Evolutionary conservation across 2,113 vertebrate genomes (phyloP).

Genomic region (Thalassoma bifasciatum): DNA sequence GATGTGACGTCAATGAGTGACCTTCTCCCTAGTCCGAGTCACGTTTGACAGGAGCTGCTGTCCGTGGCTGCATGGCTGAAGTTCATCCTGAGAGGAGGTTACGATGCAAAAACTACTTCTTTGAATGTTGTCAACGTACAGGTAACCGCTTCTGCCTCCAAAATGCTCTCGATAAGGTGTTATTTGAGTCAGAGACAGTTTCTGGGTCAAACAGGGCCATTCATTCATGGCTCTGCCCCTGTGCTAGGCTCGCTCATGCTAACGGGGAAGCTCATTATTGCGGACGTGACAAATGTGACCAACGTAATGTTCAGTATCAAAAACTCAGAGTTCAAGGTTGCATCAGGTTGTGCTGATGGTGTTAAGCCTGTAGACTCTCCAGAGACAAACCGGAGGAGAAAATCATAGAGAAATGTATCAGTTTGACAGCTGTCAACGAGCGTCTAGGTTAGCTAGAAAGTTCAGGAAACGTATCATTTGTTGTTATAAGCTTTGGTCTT

Average conservation of each 20-base stretch:
- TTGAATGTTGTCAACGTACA: constrained; percentile 32
- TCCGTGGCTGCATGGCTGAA: not conserved
- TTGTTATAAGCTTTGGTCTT: too few relatives aligned
- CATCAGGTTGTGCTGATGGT: accelerated
- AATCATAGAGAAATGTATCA: not conserved
- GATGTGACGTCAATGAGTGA: constrained; percentile 66
- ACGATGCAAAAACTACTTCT: constrained; percentile 24
- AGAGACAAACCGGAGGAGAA: not conserved
- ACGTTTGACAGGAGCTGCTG: constrained; percentile 38
- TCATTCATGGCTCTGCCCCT: constrained; percentile 41
- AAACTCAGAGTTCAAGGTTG: not conserved
- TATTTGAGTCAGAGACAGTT: not conserved
- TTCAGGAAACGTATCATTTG: not conserved
- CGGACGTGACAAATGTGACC: constrained; percentile 59
- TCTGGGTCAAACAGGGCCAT: not conserved
- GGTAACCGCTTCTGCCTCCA: constrained; percentile 27
- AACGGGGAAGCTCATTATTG: constrained; percentile 40
- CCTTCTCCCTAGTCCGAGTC: constrained; percentile 52
- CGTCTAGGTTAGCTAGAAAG: not conserved
- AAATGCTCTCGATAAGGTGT: accelerated
- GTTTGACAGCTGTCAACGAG: constrained; percentile 8
- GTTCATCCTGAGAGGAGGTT: not conserved
- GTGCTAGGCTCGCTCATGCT: constrained; percentile 59
- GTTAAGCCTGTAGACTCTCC: accelerated
- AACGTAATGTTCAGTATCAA: not conserved